Conservation (phyloP, 2,888 invertebrate genomes). For the Coelopa pilipes region DNA sequence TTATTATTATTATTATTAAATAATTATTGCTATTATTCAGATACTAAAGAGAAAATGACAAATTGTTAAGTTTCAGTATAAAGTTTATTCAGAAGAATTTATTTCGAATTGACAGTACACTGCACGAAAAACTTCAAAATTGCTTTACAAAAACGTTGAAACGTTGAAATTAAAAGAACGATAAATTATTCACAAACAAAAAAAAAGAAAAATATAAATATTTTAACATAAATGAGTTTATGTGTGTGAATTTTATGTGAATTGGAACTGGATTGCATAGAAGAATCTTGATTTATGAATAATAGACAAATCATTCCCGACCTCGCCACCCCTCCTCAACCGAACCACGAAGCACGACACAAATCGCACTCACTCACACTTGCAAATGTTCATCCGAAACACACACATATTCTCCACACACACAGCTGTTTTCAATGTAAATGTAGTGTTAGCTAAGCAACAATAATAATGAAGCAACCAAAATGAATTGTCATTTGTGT, state of each 20-base stretch:
- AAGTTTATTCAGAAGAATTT: not conserved
- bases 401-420: conserved; percentile 16
- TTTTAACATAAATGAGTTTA: not conserved
- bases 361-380: not conserved
- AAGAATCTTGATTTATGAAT: conserved; percentile 20
- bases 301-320: conserved; percentile 14
- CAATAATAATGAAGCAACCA: not conserved
- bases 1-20: too few species aligned
- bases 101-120: too few species aligned
- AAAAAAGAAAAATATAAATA: conserved; percentile 22
- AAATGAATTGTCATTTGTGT: conserved; percentile 33
- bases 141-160: conserved; percentile 4
- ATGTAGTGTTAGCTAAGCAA: conserved; percentile 24
- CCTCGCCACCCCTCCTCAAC: too few species aligned
- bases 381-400: not conserved
- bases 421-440: conserved; percentile 22
- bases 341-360: too few species aligned
- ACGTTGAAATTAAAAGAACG: not conserved
- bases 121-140: not conserved
- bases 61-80: conserved; percentile 11
- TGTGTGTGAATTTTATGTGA: too few species aligned
- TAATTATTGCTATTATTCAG: too few species aligned
- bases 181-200: too few species aligned
- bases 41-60: not conserved
- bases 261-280: too few species aligned